These are phyloP conservation scores for Dendroctonus ponderosae DNA, from an alignment of 1,140 invertebrate genomes.

Conservation along the genomic window DNA sequence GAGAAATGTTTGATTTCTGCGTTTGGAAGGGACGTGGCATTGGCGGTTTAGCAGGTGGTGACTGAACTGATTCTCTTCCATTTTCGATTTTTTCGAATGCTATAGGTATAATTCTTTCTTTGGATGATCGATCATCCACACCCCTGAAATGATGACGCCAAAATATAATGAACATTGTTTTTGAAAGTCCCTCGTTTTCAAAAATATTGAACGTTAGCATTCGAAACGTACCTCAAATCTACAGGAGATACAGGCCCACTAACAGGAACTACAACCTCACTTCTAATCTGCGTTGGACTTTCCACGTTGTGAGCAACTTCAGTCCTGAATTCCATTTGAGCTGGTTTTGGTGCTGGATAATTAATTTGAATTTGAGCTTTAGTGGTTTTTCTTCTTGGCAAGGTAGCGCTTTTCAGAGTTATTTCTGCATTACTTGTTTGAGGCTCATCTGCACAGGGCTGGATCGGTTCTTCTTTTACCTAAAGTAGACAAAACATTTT, in stretches of 20 bases:
- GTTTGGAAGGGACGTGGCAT: conserved; percentile 50
- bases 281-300: conserved; percentile 53
- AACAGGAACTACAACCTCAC: conserved; percentile 62
- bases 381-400: conserved; percentile 63
- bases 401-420: conserved; percentile 64
- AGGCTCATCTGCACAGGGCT: conserved; percentile 50
- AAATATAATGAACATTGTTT: not conserved
- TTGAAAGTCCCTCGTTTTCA: too few relatives aligned
- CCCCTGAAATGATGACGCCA: conserved; percentile 40
- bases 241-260: conserved; percentile 42
- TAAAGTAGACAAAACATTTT: conserved; percentile 13
- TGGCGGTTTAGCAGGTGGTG: conserved; percentile 54
- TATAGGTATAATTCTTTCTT: conserved; percentile 62
- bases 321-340: conserved; percentile 56
- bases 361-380: conserved; percentile 66
- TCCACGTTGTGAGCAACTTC: conserved; percentile 62
- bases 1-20: conserved; percentile 45
- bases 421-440: conserved; percentile 62
- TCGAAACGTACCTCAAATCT: too few relatives aligned
- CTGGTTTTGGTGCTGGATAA: conserved; percentile 52
- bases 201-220: too few relatives aligned
- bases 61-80: conserved; percentile 34
- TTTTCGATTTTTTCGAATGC: conserved; percentile 48
- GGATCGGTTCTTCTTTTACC: conserved; percentile 29
- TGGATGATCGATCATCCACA: conserved; percentile 51